phyloP scores from a whole-genome alignment of 1,140 invertebrate species.

The Proctacanthus coquilletti region DNA sequence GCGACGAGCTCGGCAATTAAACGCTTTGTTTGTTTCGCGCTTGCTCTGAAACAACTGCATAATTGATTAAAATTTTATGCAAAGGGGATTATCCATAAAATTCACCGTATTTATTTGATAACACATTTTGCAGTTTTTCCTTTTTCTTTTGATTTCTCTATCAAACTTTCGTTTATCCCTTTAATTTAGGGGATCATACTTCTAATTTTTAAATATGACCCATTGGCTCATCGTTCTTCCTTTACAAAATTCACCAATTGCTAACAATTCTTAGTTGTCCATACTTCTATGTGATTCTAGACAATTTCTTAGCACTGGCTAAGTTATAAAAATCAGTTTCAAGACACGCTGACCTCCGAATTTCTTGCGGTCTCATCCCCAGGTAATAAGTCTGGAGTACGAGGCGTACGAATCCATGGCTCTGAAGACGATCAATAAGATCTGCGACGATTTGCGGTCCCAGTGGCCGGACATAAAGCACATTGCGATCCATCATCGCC shows the following conservation, averaged over 20 bases:
- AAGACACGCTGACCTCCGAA: neutral
- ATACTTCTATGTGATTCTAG: conserved; percentile 2
- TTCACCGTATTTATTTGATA: no score
- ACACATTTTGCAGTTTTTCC: no score
- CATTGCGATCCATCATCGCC: conserved; percentile 67
- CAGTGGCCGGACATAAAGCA: conserved; percentile 58
- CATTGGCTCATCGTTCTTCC: no score
- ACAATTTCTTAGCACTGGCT: neutral
- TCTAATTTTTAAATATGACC: no score
- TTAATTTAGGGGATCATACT: no score
- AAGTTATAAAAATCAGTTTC: conserved; percentile 4
- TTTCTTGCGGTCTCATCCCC: conserved; percentile 9
- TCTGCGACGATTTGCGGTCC: conserved; percentile 53
- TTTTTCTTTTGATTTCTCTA: no score
- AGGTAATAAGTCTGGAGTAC: conserved; percentile 73
- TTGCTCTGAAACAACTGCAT: no score
- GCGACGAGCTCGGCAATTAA: no score
- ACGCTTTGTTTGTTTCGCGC: no score
- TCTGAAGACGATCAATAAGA: conserved; percentile 59
- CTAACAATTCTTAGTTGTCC: neutral
- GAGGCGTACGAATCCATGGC: conserved; percentile 92
- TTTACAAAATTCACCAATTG: neutral
- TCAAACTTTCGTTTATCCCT: no score
- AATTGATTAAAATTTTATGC: no score
- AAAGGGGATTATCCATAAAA: no score